phyloP scores from a whole-genome alignment of 2,888 invertebrate species.

The Perdita meconis region DNA sequence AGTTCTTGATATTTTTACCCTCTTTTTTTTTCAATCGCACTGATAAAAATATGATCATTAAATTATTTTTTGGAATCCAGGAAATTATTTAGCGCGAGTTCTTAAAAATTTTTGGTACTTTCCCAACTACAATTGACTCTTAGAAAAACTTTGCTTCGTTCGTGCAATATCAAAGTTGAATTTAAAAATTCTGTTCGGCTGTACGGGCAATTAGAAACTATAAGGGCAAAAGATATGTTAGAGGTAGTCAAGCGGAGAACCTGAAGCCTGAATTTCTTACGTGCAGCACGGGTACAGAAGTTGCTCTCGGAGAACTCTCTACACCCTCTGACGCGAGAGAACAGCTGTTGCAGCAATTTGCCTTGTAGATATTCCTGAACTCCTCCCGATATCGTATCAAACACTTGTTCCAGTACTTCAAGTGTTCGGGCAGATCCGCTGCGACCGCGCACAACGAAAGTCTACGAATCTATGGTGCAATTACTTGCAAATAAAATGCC shows the following conservation, averaged over 20 bases:
- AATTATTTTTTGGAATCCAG: no score
- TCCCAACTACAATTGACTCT: no score
- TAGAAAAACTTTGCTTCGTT: no score
- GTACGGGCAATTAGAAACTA: no score
- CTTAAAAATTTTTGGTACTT: no score
- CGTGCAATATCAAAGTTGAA: no score
- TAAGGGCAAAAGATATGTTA: not conserved
- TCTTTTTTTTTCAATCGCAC: no score
- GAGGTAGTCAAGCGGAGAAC: not conserved
- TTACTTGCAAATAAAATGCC: not conserved
- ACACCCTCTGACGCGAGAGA: not conserved
- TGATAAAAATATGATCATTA: no score
- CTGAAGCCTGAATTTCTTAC: not conserved
- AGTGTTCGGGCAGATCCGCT: not conserved
- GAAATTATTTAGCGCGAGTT: no score
- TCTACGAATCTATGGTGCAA: not conserved
- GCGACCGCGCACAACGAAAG: not conserved
- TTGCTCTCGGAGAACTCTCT: not conserved
- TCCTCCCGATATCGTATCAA: conserved; percentile 5
- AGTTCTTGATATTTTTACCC: no score
- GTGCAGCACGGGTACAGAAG: not conserved
- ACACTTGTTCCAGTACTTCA: not conserved
- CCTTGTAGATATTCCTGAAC: conserved; percentile 9
- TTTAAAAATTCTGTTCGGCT: no score
- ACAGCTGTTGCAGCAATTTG: conserved; percentile 12